These are phyloP conservation scores for Nycticorax nycticorax DNA, from an alignment of 2,113 vertebrate genomes.

Conservation along the genomic window DNA sequence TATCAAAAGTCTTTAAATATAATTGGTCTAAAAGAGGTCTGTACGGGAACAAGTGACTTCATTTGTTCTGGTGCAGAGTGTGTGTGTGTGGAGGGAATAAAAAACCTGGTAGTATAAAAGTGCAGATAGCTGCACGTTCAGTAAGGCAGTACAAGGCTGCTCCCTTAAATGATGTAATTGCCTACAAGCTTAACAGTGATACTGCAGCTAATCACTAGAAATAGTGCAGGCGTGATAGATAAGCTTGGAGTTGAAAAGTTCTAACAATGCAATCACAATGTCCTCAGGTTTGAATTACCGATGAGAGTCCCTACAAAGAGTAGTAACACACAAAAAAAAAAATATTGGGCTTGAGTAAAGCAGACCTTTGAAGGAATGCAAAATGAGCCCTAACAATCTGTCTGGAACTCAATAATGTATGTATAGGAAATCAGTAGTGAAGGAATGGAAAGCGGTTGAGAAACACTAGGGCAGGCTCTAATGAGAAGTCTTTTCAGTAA, in stretches of 20 bases:
- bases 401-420: neutral
- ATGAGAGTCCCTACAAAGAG: slow-evolving; percentile 47
- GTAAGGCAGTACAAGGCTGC: slow-evolving; percentile 14
- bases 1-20: neutral
- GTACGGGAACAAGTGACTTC: neutral
- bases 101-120: neutral
- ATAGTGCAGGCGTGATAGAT: slow-evolving; percentile 65
- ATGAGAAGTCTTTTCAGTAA: neutral
- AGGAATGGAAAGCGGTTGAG: neutral
- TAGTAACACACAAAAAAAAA: neutral
- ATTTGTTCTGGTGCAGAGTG: neutral
- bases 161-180: slow-evolving; percentile 26
- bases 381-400: slow-evolving; percentile 53
- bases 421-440: slow-evolving; percentile 2
- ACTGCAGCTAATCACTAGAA: slow-evolving; percentile 64
- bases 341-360: neutral
- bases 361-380: slow-evolving; percentile 54
- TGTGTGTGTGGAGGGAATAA: neutral
- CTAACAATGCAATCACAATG: slow-evolving; percentile 42
- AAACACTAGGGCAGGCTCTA: neutral
- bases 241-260: slow-evolving; percentile 61
- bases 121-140: slow-evolving; percentile 20
- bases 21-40: neutral
- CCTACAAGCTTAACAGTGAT: slow-evolving; percentile 58
- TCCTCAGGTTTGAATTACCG: slow-evolving; percentile 65